phyloP scores from a whole-genome alignment of 2,113 vertebrate genomes.

The Redunca redunca region DNA sequence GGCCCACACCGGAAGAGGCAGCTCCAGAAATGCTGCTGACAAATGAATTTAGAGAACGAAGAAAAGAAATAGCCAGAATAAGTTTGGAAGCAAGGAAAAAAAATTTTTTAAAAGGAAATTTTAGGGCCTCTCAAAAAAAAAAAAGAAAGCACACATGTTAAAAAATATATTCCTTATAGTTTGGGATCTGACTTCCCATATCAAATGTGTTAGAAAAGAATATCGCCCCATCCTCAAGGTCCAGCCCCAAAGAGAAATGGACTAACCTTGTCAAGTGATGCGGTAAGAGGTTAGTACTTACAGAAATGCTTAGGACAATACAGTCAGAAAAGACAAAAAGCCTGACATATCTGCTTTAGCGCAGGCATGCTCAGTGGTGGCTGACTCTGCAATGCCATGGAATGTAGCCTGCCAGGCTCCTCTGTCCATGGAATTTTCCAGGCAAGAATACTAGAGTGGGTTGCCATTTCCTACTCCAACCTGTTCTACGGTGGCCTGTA shows the following conservation, averaged over 20 bases:
- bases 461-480: neutral
- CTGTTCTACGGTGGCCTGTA: neutral
- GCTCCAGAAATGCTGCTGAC: neutral
- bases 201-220: neutral
- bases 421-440: neutral
- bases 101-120: neutral
- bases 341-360: neutral
- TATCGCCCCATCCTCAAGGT: neutral
- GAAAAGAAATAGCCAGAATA: neutral
- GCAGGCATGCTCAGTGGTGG: neutral
- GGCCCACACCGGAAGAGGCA: neutral
- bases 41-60: neutral
- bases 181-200: neutral
- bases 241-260: neutral
- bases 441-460: neutral
- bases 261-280: neutral
- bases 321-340: neutral
- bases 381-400: neutral
- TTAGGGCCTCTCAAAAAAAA: neutral
- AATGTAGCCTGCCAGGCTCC: neutral
- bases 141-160: neutral
- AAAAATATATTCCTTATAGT: neutral
- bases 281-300: neutral
- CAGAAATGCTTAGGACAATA: neutral
- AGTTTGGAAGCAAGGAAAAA: neutral